Evolutionary conservation across 1,140 invertebrate species (phyloP).

Genomic region (silkworm (Bombyx mori)): DNA sequence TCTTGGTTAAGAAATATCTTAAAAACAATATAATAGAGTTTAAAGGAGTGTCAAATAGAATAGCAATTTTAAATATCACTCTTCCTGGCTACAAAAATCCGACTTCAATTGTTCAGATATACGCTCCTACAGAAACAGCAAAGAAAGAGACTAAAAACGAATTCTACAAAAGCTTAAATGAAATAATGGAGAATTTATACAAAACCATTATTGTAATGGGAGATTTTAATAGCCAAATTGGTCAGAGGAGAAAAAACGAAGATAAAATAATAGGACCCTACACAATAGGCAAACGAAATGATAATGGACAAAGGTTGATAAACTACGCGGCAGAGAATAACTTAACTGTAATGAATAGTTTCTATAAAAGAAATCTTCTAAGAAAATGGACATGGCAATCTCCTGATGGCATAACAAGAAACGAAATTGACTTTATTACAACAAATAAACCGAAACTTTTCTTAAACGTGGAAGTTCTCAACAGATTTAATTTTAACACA

Average conservation of each 20-base stretch:
- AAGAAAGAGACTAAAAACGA: constrained; percentile 19
- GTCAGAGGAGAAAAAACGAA: constrained; percentile 14
- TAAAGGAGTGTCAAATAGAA: constrained; percentile 18
- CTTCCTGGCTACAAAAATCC: constrained; percentile 15
- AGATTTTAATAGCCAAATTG: constrained; percentile 27
- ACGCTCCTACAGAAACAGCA: constrained; percentile 22
- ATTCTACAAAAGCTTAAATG: constrained; percentile 19
- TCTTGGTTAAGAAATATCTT: constrained; percentile 18
- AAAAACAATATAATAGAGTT: constrained; percentile 25
- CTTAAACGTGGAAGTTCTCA: constrained; percentile 22
- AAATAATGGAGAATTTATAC: constrained; percentile 11
- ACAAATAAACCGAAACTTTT: constrained; percentile 31
- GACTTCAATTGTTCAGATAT: constrained; percentile 24
- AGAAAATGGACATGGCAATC: no score
- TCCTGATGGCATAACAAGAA: constrained; percentile 10
- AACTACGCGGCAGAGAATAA: constrained; percentile 13
- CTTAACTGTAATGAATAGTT: constrained; percentile 25
- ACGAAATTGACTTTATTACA: constrained; percentile 32
- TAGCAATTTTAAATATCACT: constrained; percentile 19
- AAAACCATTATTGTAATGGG: constrained; percentile 22
- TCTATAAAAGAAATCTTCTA: background rate
- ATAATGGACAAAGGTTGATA: constrained; percentile 14
- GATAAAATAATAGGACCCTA: constrained; percentile 20
- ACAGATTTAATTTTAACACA: constrained; percentile 25
- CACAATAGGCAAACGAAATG: constrained; percentile 17